Conservation (phyloP, 1,140 invertebrate species). For the Gonatopus flavifemur region DNA sequence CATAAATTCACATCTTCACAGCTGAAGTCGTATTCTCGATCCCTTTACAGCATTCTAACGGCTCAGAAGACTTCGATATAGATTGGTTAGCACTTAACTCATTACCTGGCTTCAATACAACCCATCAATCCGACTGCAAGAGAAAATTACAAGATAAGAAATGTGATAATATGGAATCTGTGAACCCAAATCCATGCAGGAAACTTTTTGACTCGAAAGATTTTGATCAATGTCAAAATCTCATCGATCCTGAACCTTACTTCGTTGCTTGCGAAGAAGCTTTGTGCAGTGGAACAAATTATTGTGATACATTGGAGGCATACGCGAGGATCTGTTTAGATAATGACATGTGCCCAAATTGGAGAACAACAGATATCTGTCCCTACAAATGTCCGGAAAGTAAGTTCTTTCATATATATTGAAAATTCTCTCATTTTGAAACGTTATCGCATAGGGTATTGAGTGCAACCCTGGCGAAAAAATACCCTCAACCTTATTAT, state of each 20-base stretch:
- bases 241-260: constrained; percentile 70
- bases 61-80: constrained; percentile 61
- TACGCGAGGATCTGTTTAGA: constrained; percentile 73
- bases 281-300: constrained; percentile 61
- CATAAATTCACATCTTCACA: no score
- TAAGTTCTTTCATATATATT: constrained; percentile 22
- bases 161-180: constrained; percentile 49
- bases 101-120: constrained; percentile 30
- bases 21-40: neutral
- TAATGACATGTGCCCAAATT: constrained; percentile 70
- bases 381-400: constrained; percentile 61
- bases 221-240: constrained; percentile 72
- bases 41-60: constrained; percentile 21
- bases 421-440: no score
- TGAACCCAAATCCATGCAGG: constrained; percentile 66
- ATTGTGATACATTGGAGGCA: constrained; percentile 68
- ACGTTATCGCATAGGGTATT: no score
- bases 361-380: constrained; percentile 67
- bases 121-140: no score
- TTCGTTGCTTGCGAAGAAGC: constrained; percentile 70
- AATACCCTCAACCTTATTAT: no score
- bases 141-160: no score
- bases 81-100: constrained; percentile 63
- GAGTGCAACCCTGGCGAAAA: no score
- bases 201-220: constrained; percentile 63